Evolutionary conservation across 2,888 invertebrate species (phyloP).

Genomic region (Dinocampus coccinellae): DNA sequence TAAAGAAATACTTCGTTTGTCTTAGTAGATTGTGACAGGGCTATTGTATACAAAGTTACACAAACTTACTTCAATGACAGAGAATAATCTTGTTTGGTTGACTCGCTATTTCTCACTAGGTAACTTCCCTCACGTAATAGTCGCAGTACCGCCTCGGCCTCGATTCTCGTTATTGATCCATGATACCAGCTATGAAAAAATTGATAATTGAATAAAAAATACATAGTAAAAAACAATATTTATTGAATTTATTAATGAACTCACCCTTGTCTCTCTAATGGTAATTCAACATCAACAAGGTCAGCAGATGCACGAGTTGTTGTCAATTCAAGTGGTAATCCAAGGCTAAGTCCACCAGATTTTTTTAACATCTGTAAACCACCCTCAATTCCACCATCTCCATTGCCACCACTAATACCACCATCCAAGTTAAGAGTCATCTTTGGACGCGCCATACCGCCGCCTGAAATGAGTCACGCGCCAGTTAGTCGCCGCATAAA

Average conservation of each 20-base stretch:
- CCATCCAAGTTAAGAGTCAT: constrained; percentile 79
- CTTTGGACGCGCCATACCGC: constrained; percentile 73
- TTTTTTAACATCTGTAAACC: constrained; percentile 61
- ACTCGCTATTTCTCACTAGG: constrained; percentile 94
- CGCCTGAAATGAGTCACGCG: constrained; percentile 65
- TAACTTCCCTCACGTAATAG: constrained; percentile 92
- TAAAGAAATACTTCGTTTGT: background rate
- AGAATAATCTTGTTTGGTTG: constrained; percentile 93
- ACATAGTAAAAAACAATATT: background rate
- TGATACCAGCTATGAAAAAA: constrained; percentile 94
- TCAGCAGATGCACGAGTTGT: constrained; percentile 77
- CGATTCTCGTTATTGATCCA: constrained; percentile 90
- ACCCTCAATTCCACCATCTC: constrained; percentile 56
- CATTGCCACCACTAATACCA: constrained; percentile 73
- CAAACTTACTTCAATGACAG: constrained; percentile 92
- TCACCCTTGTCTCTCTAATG: constrained; percentile 89
- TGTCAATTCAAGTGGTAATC: constrained; percentile 70
- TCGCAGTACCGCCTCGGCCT: constrained; percentile 90
- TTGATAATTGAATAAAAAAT: background rate
- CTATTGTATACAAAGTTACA: constrained; percentile 30
- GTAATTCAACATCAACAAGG: constrained; percentile 83
- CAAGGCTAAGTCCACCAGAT: constrained; percentile 69
- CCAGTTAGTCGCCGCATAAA: constrained; percentile 56
- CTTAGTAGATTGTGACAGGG: background rate
- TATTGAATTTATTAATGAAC: constrained; percentile 55